phyloP scores from a whole-genome alignment of 2,797 vertebrate genomes.

The Enteromius afrohamiltoni region DNA sequence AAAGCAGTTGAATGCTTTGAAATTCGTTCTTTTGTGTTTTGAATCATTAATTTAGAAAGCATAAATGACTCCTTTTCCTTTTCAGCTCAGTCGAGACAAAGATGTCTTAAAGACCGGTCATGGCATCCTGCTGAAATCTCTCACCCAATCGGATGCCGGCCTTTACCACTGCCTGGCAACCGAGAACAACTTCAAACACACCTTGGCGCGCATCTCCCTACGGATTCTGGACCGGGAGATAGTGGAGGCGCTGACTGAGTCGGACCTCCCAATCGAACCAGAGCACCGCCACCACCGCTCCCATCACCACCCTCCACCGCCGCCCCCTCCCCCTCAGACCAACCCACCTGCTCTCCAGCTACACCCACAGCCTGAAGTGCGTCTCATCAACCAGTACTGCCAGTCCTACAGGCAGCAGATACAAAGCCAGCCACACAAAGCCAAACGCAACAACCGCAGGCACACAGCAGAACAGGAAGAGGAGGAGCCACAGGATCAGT shows the following conservation, averaged over 20 bases:
- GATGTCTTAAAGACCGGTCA: constrained; percentile 69
- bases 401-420: constrained; percentile 67
- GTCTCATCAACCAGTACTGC: constrained; percentile 71
- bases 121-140: constrained; percentile 68
- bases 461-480: constrained; percentile 55
- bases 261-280: constrained; percentile 52
- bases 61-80: constrained; percentile 7
- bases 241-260: constrained; percentile 67
- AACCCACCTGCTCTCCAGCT: constrained; percentile 46
- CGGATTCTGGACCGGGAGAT: constrained; percentile 72
- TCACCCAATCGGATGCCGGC: constrained; percentile 63
- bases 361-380: constrained; percentile 66
- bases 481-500: constrained; percentile 23
- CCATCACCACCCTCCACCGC: constrained; percentile 51
- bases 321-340: constrained; percentile 56
- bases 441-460: constrained; percentile 67
- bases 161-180: constrained; percentile 70
- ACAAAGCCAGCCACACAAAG: constrained; percentile 51
- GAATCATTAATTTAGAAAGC: background rate
- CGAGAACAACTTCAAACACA: constrained; percentile 72
- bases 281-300: constrained; percentile 47
- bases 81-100: constrained; percentile 67
- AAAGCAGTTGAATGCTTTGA: background rate
- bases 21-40: constrained; percentile 1
- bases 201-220: constrained; percentile 64